A percentile compares a stretch with the other conserved stretches of the same genome.
phyloP scores from a whole-genome alignment of 2,113 vertebrate species.

The Ammodytes marinus region DNA sequence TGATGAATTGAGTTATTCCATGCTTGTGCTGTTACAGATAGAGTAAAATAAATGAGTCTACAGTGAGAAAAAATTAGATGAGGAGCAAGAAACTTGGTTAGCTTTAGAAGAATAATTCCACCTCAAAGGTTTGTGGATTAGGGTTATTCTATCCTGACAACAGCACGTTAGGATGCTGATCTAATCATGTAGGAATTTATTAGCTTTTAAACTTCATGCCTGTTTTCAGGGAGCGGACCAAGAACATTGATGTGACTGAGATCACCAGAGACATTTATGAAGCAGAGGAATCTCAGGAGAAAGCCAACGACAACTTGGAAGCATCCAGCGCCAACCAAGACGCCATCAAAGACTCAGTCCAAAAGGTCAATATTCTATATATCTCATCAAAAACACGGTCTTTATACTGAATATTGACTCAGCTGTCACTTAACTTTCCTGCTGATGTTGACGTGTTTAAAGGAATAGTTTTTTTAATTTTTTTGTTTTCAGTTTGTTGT shows the following conservation, averaged over 20 bases:
- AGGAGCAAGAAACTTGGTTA: too few relatives aligned
- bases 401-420: too few relatives aligned
- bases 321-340: conserved; percentile 65
- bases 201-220: too few relatives aligned
- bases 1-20: too few relatives aligned
- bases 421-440: neutral
- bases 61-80: too few relatives aligned
- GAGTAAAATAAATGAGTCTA: too few relatives aligned
- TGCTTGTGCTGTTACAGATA: too few relatives aligned
- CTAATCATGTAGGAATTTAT: neutral
- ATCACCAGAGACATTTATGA: conserved; percentile 76
- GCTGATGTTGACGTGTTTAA: neutral
- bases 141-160: too few relatives aligned
- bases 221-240: conserved; percentile 82
- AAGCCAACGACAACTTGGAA: conserved; percentile 72
- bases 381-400: neutral
- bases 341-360: conserved; percentile 63
- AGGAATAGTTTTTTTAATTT: too few relatives aligned
- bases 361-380: conserved; percentile 75
- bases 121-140: too few relatives aligned
- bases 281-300: conserved; percentile 75
- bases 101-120: too few relatives aligned
- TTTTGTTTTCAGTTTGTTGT: too few relatives aligned
- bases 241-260: conserved; percentile 75
- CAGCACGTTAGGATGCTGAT: neutral